Percentiles rank a stretch among this genome's conserved stretches.
Evolutionary conservation across 30 jellyfish, hydroid and myxozoan genomes (phyloP).

Genomic region (Aurelia aurita): DNA sequence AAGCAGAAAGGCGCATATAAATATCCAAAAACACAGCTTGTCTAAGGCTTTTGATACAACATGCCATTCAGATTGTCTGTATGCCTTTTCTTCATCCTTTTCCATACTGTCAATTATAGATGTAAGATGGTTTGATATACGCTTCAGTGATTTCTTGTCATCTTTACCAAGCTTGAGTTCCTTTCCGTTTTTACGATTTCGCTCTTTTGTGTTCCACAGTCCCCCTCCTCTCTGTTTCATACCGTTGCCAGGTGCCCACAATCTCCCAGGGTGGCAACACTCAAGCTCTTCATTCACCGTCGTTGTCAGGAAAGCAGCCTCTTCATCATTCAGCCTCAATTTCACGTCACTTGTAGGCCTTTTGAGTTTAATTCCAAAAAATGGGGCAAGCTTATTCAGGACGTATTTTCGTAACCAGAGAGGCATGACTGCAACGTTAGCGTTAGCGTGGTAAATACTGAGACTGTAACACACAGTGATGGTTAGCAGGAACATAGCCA

Average conservation of each 20-base stretch:
- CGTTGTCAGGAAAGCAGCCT: constrained; percentile 17
- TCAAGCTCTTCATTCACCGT: constrained; percentile 51
- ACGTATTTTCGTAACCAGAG: constrained; percentile 85
- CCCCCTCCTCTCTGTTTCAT: constrained; percentile 17
- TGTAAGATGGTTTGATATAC: constrained; percentile 32
- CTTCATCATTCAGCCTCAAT: constrained; percentile 25
- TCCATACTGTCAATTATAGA: constrained; percentile 64
- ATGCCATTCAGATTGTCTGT: constrained; percentile 82
- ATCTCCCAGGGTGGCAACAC: constrained; percentile 80
- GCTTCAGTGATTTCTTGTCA: constrained; percentile 33
- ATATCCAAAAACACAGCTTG: constrained; percentile 74
- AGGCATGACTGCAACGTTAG: constrained; percentile 85
- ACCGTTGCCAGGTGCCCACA: constrained; percentile 50
- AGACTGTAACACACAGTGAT: constrained; percentile 89
- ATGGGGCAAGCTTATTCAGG: constrained; percentile 69
- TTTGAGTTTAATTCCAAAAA: constrained; percentile 61
- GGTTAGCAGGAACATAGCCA: constrained; percentile 77
- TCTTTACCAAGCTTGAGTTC: constrained; percentile 25
- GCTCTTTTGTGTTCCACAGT: constrained; percentile 54
- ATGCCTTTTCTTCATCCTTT: constrained; percentile 56
- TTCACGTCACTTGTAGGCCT: constrained; percentile 11
- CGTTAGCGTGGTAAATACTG: constrained; percentile 86
- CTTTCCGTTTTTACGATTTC: neutral
- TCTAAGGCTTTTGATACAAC: constrained; percentile 75
- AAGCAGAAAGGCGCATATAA: constrained; percentile 64